Percentiles rank a stretch among this genome's conserved stretches.
Conservation (phyloP, 2,888 invertebrate species). For the Sylvicola cinctus region DNA sequence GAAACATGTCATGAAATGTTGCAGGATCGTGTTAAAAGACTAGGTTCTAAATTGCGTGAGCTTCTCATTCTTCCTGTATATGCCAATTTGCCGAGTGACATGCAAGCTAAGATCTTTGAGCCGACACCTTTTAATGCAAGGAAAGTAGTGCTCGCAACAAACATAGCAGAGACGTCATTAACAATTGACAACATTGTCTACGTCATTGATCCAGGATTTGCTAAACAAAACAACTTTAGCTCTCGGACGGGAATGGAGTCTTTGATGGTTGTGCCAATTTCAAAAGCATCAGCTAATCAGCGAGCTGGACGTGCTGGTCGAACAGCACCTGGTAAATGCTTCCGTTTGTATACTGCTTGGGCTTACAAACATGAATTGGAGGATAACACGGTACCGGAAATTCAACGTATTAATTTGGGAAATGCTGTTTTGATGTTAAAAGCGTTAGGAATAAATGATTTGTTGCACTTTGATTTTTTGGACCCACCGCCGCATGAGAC, state of each 20-base stretch:
- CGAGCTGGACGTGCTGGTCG: conserved; percentile 89
- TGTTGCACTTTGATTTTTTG: conserved; percentile 94
- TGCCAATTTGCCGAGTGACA: conserved; percentile 93
- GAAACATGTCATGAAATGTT: conserved; percentile 77
- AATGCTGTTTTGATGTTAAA: conserved; percentile 95
- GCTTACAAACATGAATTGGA: conserved; percentile 96
- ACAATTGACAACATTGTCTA: conserved; percentile 98
- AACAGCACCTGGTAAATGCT: conserved; percentile 95
- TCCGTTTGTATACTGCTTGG: conserved; percentile 95
- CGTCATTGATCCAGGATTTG: conserved; percentile 99
- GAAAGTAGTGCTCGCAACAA: conserved; percentile 94
- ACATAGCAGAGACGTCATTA: conserved; percentile 96
- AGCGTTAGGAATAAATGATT: conserved; percentile 90
- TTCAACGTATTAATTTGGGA: conserved; percentile 89
- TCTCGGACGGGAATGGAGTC: conserved; percentile 98
- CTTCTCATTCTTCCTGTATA: conserved; percentile 88
- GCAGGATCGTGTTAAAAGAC: conserved; percentile 72
- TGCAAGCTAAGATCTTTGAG: conserved; percentile 98
- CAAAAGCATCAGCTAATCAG: conserved; percentile 95
- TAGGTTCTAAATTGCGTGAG: conserved; percentile 87
- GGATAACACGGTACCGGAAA: conserved; percentile 95
- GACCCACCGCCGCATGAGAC: conserved; percentile 96
- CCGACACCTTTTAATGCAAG: conserved; percentile 92
- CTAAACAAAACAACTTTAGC: conserved; percentile 96
- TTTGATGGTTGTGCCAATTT: conserved; percentile 94